Evolutionary conservation across 1,140 invertebrate species (phyloP), one percentile per base, ranked within the genome.

Genomic region (Tetragnatha versicolor): DNA sequence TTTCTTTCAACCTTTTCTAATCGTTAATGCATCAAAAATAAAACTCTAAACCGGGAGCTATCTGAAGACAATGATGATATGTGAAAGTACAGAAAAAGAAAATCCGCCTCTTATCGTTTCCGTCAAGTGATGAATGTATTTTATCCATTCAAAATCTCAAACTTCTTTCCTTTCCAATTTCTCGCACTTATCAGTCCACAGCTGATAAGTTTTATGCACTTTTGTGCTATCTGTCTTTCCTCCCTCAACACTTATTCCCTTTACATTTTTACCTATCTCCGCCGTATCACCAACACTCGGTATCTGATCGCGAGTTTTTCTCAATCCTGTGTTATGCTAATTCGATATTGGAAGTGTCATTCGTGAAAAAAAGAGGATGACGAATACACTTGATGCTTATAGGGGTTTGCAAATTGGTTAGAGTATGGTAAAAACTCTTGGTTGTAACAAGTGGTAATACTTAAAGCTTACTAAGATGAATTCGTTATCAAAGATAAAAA

Each of bases 61-160:
- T 66, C 42, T 17, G 20, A 29, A 49, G 27, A 47, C 63, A 25
- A 39, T 39, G 35, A 10, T 14, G 63, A 66, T 66, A 42, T n/a
- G n/a, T 47, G 42, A 66, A 39, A 29, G 63, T 37, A 33, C 33
- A 61, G 27, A 17, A 31, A 33, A 51, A 51, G 47, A 72, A 72
- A 42, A 72, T 51, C 31, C 27, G 6, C 20, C 47, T 58, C 69
- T 72, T 72, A 72, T 72, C 69, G 31, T 58, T 72, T 72, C 69
- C 69, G 69, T 37, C n/a, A 72, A 25, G 69, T 72, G 69, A 72
- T 72, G 51, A 72, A 72, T 72, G 69, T 29, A 72, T 72, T 72
- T 72, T 72, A 72, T 72, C 69, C 53, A 72, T 72, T 72, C 69
- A 58, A 72, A 72, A 72, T 72, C 69, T 72, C 14, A 58, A 58